Evolutionary conservation across 2,888 invertebrate species (phyloP).

Genomic region (Rhabditoides inermis): DNA sequence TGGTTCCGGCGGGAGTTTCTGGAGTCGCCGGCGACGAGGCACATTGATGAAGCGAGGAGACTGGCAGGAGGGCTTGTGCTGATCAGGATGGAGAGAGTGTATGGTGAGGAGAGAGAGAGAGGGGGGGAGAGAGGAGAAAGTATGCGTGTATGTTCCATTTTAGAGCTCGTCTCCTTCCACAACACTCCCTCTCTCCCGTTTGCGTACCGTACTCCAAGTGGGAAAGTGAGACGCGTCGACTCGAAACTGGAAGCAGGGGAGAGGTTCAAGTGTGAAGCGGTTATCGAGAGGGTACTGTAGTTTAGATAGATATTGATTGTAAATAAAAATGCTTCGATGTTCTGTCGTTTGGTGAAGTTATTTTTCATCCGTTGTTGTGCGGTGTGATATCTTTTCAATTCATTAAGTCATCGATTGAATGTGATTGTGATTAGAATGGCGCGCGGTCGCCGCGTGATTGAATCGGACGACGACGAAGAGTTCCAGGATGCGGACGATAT

Average conservation of each 20-base stretch:
- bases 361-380: neutral
- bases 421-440: too few species aligned
- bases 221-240: constrained; percentile 1
- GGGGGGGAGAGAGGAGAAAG: neutral
- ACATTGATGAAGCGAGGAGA: constrained; percentile 4
- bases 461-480: neutral
- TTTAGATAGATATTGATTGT: too few species aligned
- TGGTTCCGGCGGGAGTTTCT: too few species aligned
- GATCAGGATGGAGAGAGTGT: neutral
- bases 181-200: constrained; percentile 37
- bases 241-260: too few species aligned
- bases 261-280: too few species aligned
- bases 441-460: too few species aligned
- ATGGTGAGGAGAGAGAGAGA: neutral
- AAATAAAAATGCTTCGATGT: too few species aligned
- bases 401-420: neutral
- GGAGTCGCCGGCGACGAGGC: neutral
- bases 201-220: constrained; percentile 16
- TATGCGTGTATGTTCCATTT: constrained; percentile 1
- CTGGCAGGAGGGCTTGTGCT: constrained; percentile 4
- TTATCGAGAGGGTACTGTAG: too few species aligned
- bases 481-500: neutral
- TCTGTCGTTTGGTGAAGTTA: neutral
- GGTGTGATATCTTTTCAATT: too few species aligned
- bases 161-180: constrained; percentile 41